Evolutionary conservation across 92 coral and sea anemone genomes (phyloP), one percentile per base, ranked within the genome.

Genomic region (Plumapathes pennacea): DNA sequence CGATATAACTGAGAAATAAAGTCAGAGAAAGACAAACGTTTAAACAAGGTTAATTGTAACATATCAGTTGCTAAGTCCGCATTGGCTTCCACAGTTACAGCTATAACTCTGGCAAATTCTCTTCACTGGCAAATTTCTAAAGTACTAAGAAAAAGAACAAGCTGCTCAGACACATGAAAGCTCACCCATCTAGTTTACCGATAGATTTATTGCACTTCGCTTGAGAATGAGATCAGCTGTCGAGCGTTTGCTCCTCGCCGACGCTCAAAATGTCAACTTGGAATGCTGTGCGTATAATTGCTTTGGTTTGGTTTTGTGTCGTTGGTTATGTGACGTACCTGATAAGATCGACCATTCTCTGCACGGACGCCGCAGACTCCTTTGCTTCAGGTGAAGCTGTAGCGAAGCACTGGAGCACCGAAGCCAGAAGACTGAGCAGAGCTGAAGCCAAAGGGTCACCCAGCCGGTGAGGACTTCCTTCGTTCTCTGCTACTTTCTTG

Each of bases 1-100:
- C 98, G 32, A 89, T 76, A 69, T 88, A 92, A 57, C 98, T 92
- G n/a, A n/a, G n/a, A n/a, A n/a, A n/a, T n/a, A n/a, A n/a, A n/a
- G n/a, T n/a, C n/a, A n/a, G n/a, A n/a, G n/a, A n/a, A n/a, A n/a
- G n/a, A n/a, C n/a, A n/a, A n/a, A n/a, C n/a, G n/a, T n/a, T n/a
- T 37, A n/a, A 37, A 37, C 41, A 37, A 37, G 10, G n/a, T 37
- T 10, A 37, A 10, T 10, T 37, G n/a, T 37, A n/a, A n/a, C n/a
- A n/a, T n/a, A n/a, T n/a, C n/a, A n/a, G n/a, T n/a, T n/a, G n/a
- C n/a, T n/a, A n/a, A n/a, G n/a, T n/a, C n/a, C n/a, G n/a, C n/a
- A n/a, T n/a, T n/a, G n/a, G n/a, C n/a, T n/a, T n/a, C n/a, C n/a
- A n/a, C n/a, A n/a, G n/a, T n/a, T n/a, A n/a, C n/a, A n/a, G n/a